Base-by-base conservation (phyloP, 2,888 invertebrate species). In the Euzophera pinguis region DNA sequence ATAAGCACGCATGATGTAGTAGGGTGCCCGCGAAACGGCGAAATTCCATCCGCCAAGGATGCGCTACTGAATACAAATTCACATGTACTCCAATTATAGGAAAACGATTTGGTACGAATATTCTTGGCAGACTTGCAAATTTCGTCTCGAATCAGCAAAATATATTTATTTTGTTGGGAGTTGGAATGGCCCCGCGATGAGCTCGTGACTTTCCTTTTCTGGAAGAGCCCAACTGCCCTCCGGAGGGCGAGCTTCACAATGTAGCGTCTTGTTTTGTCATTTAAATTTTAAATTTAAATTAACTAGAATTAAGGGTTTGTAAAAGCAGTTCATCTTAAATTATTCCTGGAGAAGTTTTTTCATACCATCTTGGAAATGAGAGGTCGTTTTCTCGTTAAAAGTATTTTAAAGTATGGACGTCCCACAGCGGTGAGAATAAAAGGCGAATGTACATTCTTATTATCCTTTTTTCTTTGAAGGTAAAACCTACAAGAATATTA, bases 71-170 rank as follows among this genome's bases (percentile, higher is more conserved):
- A 90, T 90, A 90, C 89, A 87, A 89, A 90, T 90, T 88, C 88
- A 87, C 83, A 90, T 89, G 88, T 89, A 89, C 87, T 89, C 89
- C 89, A 90, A 90, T 90, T 90, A 90, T 89, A 89, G 89, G 89
- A 90, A 90, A 90, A 90, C 89, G 89, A 90, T 90, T 89, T 89
- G 85, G 81, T 88, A 87, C 81, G 84, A 88, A 90, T 89, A 88
- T 89, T 88, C 88, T 89, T 89, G 89, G 89, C 89, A 88, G 86
- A 90, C 87, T 90, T 90, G 89, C 89, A 90, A 89, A 89, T 89
- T 86, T 85, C 74, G 77, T 71, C 81, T 82, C 73, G 83, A 88
- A 88, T 89, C 89, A 85, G 83, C 88, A 75, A 86, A 86, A 88
- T 84, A 87, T 86, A 88, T 87, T 88, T 89, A 89, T 89, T 88